Evolutionary conservation across 2,113 vertebrate genomes (phyloP).

Genomic region (Aphyosemion australe): DNA sequence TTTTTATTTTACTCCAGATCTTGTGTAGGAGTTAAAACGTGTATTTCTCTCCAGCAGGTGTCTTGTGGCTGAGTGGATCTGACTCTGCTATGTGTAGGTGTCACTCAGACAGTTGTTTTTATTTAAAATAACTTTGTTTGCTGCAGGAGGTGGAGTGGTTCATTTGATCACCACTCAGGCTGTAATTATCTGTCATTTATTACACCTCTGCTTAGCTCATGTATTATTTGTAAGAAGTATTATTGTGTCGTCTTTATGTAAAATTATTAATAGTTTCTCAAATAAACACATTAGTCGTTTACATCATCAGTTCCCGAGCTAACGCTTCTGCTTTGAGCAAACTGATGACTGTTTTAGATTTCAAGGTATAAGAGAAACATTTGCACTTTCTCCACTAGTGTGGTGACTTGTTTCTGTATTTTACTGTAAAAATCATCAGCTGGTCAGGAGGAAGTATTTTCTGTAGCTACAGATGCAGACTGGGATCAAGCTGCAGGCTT

Average conservation of each 20-base stretch:
- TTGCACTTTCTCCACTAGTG: not conserved
- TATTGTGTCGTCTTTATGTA: not conserved
- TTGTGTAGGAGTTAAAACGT: rapidly evolving
- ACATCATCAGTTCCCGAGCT: too few species aligned
- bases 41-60: not conserved
- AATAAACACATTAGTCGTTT: too few species aligned
- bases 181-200: not conserved
- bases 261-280: too few species aligned
- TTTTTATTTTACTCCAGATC: not conserved
- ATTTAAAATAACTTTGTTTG: conserved; percentile 5
- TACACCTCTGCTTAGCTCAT: conserved; percentile 5
- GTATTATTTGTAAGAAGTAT: conserved; percentile 10
- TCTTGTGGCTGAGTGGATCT: conserved; percentile 30
- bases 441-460: not conserved
- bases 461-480: not conserved
- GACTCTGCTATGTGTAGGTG: conserved; percentile 34
- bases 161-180: not conserved
- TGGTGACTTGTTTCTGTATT: not conserved
- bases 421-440: conserved; percentile 7
- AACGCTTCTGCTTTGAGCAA: too few species aligned
- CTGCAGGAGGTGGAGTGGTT: conserved; percentile 16
- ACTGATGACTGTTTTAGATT: not conserved
- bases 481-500: conserved; percentile 18
- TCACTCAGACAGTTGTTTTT: not conserved
- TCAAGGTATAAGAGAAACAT: not conserved